Base-by-base conservation (phyloP, 2,797 vertebrate species). In the Microchirus variegatus region DNA sequence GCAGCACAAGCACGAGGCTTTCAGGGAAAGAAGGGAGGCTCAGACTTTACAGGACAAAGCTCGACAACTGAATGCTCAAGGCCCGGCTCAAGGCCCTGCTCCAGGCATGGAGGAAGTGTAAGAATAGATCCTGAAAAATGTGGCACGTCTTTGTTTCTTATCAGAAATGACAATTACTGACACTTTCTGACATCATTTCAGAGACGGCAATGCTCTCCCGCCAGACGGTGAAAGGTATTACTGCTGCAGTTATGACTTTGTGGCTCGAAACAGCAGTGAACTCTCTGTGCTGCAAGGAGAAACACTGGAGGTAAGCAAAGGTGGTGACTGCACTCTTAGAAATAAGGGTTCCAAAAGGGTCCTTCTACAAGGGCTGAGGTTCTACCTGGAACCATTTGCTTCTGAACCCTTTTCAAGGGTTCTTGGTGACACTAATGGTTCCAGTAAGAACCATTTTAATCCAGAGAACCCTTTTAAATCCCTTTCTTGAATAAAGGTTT, bases 221-320 rank as follows among this genome's bases (percentile, higher is more conserved):
- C 77, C 82, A 17, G 78, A 85, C 5, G 47, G 77, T 4, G 86
- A 65, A 54, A 84, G 73, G 61, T 57, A 47, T 38, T 89, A 88
- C 63, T 77, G 82, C 58, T 95, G 95, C 80, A 93, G 91, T 59
- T 96, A 96, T 2, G 93, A 94, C 85, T 96, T 97, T 87, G 93
- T 95, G 75, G 95, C 95, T 3, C 84, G 96, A 63, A 96, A 97
- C 84, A 93, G 87, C 88, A 96, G 89, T 12, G 96, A 97, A 64
- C 92, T 97, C 0, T 95, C 95, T 0, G 95, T 97, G 42, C 87
- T 94, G 16, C 92, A 94, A 1, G 92, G 88, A 69, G 95, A 96
- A 56, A 80, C 86, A 9, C 41, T 97, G 12, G 90, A 96, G 95
- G 96, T 97, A 73, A 1, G 48, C 1, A 0, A 43, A 13, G 31